phyloP scores from a whole-genome alignment of 2,113 vertebrate species.

The Megaceryle maxima region DNA sequence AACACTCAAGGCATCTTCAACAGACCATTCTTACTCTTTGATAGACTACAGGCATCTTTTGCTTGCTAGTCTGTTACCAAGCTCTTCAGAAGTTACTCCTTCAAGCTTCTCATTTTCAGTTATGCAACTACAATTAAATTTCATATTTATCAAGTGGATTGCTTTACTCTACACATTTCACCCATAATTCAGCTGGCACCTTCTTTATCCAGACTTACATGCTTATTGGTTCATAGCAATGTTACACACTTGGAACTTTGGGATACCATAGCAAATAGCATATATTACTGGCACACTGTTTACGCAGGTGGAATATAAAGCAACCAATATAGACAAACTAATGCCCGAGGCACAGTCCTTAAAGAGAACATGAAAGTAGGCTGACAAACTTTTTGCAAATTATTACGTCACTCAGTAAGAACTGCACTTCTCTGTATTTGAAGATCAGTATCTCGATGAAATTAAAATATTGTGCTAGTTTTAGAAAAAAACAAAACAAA shows the following conservation, averaged over 20 bases:
- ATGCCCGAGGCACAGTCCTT: background rate
- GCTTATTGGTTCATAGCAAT: background rate
- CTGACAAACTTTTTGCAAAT: background rate
- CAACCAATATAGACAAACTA: background rate
- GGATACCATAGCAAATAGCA: background rate
- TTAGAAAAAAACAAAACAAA: background rate
- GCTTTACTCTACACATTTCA: background rate
- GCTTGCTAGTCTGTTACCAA: background rate
- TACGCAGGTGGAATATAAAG: background rate
- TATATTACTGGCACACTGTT: background rate
- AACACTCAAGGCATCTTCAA: background rate
- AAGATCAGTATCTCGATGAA: background rate
- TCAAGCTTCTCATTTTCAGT: background rate
- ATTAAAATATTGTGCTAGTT: background rate
- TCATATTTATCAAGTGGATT: background rate
- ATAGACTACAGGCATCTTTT: background rate
- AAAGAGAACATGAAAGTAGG: background rate
- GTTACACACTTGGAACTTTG: background rate
- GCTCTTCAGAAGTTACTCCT: background rate
- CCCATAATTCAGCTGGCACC: background rate
- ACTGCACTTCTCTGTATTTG: background rate
- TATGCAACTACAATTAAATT: background rate
- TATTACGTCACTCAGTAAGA: background rate
- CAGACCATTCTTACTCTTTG: background rate
- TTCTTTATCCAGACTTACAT: background rate